These are phyloP conservation scores for Phenganax stokvisi DNA, from an alignment of 92 coral and sea anemone species.

Conservation along the genomic window DNA sequence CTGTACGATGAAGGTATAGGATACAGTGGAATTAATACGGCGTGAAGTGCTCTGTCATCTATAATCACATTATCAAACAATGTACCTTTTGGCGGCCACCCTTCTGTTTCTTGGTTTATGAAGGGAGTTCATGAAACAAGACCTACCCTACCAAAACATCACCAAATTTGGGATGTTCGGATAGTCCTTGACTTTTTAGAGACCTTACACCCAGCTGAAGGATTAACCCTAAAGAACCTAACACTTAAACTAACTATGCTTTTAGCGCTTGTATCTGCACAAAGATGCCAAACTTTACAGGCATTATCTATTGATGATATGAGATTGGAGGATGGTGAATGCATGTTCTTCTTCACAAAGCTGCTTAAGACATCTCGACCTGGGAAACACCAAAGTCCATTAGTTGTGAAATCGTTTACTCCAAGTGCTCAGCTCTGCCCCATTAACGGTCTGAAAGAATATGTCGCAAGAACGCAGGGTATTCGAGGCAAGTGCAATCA, in stretches of 20 bases:
- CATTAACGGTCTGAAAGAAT: background rate
- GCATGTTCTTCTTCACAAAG: slow-evolving; percentile 18
- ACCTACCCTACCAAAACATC: slow-evolving; percentile 29
- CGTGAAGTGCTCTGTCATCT: slow-evolving; percentile 19
- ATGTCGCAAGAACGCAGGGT: too few relatives aligned
- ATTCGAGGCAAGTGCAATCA: too few relatives aligned
- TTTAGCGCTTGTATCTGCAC: slow-evolving; percentile 35
- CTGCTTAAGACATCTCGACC: slow-evolving; percentile 34
- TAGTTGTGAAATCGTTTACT: slow-evolving; percentile 41
- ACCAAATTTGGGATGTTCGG: slow-evolving; percentile 52
- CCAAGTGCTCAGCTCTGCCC: slow-evolving; percentile 32
- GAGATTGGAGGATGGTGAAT: slow-evolving; percentile 22
- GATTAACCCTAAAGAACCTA: slow-evolving; percentile 38
- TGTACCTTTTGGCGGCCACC: slow-evolving; percentile 19
- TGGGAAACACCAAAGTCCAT: slow-evolving; percentile 21
- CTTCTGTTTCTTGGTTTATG: slow-evolving; percentile 22
- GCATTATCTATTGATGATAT: slow-evolving; percentile 28
- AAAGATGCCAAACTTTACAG: slow-evolving; percentile 40
- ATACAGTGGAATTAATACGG: slow-evolving; percentile 19
- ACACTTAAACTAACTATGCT: slow-evolving; percentile 43
- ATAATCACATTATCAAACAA: background rate
- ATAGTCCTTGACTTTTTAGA: slow-evolving; percentile 41
- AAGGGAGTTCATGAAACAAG: slow-evolving; percentile 38
- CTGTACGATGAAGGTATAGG: slow-evolving; percentile 13
- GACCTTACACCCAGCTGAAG: slow-evolving; percentile 44